Evolutionary conservation across 1,140 invertebrate species (phyloP), one percentile per base, ranked within the genome.

Genomic region (Lasioglossum albipes): DNA sequence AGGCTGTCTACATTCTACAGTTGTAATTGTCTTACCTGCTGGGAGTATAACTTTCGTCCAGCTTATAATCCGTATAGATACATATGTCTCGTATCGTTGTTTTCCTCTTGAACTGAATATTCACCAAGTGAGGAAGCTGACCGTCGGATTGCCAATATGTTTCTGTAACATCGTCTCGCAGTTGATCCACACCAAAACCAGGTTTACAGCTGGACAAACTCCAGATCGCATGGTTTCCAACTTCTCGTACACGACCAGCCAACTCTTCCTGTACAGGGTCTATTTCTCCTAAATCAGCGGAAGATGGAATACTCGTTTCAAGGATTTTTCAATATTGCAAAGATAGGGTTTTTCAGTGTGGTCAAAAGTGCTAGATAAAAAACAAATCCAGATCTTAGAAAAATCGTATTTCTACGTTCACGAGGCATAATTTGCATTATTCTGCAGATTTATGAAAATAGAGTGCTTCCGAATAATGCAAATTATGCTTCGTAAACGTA

Each of bases 71-170:
- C 0, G 98, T 98, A 91, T 99, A 99, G 75, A 99, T 97, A 90
- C 97, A 99, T 77, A 99, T 97, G 93, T 99, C 97, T 79, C 97
- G 96, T 22, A 99, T 96, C 57, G 98, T 98, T 2, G 98, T 99
- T 94, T 99, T 99, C 86, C 97, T 95, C 84, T 97, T 96, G 92
- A 99, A 99, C 89, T 99, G 98, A 84, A 99, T 99, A 90, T 99
- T 99, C 0, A 99, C 98, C 82, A 99, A 94, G 93, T 99, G 99
- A 9, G 99, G 99, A 79, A 99, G 95, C 87, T 99, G 98, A 0
- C 99, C 99, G 94, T 99, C 99, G 0, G 98, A 99, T 91, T 99
- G 99, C 99, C 99, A 99, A 92, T 99, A 99, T 1, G 98, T 99
- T 85, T 99, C 99, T 88, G 97, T 96, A 72, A 97, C 97, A 92